A percentile compares a stretch with the other conserved stretches of the same genome.
Conservation (phyloP, 2,113 vertebrate genomes). For the Phycodurus eques region DNA sequence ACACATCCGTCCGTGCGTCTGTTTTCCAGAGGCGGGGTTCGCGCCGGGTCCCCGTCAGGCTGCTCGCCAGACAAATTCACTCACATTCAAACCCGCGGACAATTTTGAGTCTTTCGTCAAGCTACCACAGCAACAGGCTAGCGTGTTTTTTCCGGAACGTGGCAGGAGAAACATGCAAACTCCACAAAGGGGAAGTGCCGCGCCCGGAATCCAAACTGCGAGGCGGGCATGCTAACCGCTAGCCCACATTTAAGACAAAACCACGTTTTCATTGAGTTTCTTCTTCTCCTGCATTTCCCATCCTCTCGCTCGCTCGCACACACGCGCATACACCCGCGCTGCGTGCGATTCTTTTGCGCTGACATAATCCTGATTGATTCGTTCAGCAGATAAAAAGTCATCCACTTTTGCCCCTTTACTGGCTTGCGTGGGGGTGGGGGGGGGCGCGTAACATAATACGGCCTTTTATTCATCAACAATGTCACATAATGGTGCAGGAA, state of each 20-base stretch:
- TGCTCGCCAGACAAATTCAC: too few species aligned
- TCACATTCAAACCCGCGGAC: too few species aligned
- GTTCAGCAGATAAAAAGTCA: conserved; percentile 99
- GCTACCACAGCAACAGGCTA: too few species aligned
- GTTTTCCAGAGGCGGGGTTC: too few species aligned
- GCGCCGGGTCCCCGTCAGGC: too few species aligned
- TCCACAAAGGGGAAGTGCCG: too few species aligned
- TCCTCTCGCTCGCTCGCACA: conserved; percentile 37
- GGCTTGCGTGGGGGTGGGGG: conserved; percentile 60
- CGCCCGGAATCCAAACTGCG: too few species aligned
- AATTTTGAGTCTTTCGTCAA: too few species aligned
- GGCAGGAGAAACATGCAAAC: too few species aligned
- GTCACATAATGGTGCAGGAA: conserved; percentile 98
- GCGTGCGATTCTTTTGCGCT: conserved; percentile 98
- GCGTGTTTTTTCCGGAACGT: too few species aligned
- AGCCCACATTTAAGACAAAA: not conserved
- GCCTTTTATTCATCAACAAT: conserved; percentile 98
- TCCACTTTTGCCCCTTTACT: conserved; percentile 99
- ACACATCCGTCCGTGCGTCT: too few species aligned
- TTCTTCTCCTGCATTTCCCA: conserved; percentile 23
- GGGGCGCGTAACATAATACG: conserved; percentile 91
- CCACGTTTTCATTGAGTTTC: not conserved
- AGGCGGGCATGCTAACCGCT: too few species aligned
- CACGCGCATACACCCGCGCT: conserved; percentile 72
- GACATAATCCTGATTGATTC: conserved; percentile 99